phyloP scores from a whole-genome alignment of 2,888 invertebrate genomes.

The Drosophila yooni region DNA sequence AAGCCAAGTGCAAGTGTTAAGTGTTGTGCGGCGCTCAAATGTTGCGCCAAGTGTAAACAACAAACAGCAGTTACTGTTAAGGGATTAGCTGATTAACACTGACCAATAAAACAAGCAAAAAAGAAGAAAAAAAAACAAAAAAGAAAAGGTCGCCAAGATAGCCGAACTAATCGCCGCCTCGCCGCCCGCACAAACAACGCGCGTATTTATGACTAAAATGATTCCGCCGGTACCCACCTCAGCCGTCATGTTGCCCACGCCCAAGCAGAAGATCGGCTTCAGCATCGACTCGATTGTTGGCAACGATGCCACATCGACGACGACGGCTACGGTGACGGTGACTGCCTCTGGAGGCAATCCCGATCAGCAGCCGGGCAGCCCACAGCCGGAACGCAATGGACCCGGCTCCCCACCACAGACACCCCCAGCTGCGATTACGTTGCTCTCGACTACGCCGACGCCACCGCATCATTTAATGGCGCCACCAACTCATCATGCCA shows the following conservation, averaged over 20 bases:
- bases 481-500: conserved; percentile 58
- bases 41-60: conserved; percentile 53
- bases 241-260: conserved; percentile 93
- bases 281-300: conserved; percentile 98
- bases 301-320: conserved; percentile 84
- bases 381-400: conserved; percentile 69
- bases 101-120: conserved; percentile 18
- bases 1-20: conserved; percentile 38
- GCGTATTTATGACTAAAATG: conserved; percentile 87
- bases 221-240: conserved; percentile 98
- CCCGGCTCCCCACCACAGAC: conserved; percentile 83
- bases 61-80: conserved; percentile 8
- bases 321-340: conserved; percentile 24
- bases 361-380: conserved; percentile 65
- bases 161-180: conserved; percentile 74
- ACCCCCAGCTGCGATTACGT: conserved; percentile 68
- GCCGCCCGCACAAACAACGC: conserved; percentile 67
- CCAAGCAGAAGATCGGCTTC: conserved; percentile 97
- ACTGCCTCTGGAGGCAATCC: conserved; percentile 48
- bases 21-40: conserved; percentile 49
- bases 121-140: conserved; percentile 32
- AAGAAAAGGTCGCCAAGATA: conserved; percentile 70
- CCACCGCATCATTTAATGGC: conserved; percentile 73
- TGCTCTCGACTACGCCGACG: conserved; percentile 62
- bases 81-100: conserved; percentile 41